Percentiles rank a stretch among this genome's conserved stretches.
Conservation (phyloP, 2,113 vertebrate genomes). For the Galeopterus variegatus region DNA sequence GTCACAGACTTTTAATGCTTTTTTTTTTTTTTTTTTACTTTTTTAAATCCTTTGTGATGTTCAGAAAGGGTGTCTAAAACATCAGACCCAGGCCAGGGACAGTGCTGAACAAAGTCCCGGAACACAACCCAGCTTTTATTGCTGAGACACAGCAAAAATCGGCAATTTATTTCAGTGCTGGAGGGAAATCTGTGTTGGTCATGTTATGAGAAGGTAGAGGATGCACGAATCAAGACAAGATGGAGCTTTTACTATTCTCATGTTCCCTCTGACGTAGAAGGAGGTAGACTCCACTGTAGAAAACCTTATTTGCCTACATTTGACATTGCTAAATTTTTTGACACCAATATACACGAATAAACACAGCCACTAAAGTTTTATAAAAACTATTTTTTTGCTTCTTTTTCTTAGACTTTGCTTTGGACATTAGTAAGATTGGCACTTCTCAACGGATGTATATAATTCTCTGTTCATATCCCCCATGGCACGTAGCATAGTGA, state of each 20-base stretch:
- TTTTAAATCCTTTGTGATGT: background rate
- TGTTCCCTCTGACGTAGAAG: background rate
- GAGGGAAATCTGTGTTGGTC: background rate
- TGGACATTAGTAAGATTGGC: background rate
- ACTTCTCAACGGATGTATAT: background rate
- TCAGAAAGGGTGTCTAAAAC: background rate
- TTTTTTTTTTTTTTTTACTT: constrained; percentile 17
- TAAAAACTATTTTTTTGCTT: background rate
- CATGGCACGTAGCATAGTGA: background rate
- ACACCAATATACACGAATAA: background rate
- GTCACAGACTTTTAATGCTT: background rate
- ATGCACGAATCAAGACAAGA: background rate
- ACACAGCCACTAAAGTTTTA: background rate
- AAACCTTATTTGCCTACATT: background rate
- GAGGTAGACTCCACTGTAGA: background rate
- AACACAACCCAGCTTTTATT: background rate
- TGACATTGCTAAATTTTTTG: background rate
- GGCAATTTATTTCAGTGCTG: background rate
- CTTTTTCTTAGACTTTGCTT: background rate
- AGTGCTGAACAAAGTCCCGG: background rate
- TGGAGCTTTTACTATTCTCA: background rate
- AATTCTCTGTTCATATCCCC: background rate
- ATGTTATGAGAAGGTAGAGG: background rate
- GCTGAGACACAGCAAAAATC: background rate
- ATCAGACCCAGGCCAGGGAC: too few relatives aligned